Evolutionary conservation across 2,888 invertebrate species (phyloP), one percentile per base, ranked within the genome.

Genomic region (Oscheius sp.): DNA sequence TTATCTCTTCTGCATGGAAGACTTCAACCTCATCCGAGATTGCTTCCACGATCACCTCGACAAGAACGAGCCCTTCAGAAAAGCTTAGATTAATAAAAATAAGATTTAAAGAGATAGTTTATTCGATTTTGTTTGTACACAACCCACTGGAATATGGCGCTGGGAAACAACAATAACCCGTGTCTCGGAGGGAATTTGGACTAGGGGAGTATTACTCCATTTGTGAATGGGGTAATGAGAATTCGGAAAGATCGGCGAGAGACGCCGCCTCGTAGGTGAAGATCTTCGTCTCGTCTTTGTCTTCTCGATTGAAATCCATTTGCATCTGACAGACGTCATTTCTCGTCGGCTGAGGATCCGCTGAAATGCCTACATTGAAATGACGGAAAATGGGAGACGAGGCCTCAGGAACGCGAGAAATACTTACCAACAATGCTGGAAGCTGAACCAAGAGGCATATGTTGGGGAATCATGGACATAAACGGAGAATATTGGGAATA

Each of bases 11-110:
- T 87, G 87, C 76, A 76, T 85, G 58, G 87, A 87, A 69, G 79
- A 82, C 70, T 87, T 87, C 82, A 86, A 87, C 77, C 77, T 80
- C 64, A 86, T 87, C 74, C 79, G 86, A 18, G 85, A 84, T 52
- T 87, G 87, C 75, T 87, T 87, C 86, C 79, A 77, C 70, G 87
- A 86, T 43, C 79, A 87, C 72, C 73, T 87, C 46, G 85, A 86
- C 29, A 84, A 81, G 77, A 80, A 87, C 74, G 77, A 75, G 27
- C 75, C 55, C 13, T 55, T 6, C 55, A 55, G 25, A 55, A 55
- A 55, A 13, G 21, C 21, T 23, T 25, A 55, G 21, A 35, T 35
- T 35, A 35, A 35, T 35, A 35, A 35, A 35, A n/a, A n/a, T n/a
- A n/a, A n/a, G n/a, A n/a, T n/a, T 35, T 6, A 35, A 6, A 6